Conservation (phyloP, 2,888 invertebrate genomes). For the Hanleya hanleyi region DNA sequence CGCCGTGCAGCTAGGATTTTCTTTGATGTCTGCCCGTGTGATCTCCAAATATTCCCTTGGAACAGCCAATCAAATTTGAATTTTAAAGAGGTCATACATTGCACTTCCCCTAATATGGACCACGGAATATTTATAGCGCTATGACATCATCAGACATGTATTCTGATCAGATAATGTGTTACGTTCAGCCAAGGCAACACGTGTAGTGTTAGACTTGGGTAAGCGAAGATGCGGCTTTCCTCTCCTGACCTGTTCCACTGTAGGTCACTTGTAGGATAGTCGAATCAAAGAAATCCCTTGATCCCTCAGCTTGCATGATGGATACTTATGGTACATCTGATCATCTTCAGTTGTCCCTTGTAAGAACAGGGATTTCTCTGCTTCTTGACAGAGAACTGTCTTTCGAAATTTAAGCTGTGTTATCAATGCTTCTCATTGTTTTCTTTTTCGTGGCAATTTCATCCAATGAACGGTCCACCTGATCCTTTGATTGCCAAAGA, state of each 20-base stretch:
- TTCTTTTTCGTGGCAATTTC: neutral
- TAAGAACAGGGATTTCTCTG: neutral
- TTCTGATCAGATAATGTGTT: no score
- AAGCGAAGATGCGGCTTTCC: no score
- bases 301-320: neutral
- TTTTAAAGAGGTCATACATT: no score
- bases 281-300: neutral
- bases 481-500: constrained; percentile 23
- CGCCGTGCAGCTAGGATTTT: no score
- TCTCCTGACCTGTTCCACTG: neutral
- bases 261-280: neutral
- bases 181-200: no score
- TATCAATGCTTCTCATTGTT: neutral
- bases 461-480: constrained; percentile 6
- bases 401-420: neutral
- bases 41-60: no score
- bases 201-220: no score
- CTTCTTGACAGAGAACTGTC: neutral
- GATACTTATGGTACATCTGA: neutral
- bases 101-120: no score
- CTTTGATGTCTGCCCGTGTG: no score
- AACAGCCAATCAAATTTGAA: no score
- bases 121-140: no score
- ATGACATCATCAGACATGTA: no score
- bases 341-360: neutral